phyloP scores from a whole-genome alignment of 2,797 vertebrate species.

The Darevskia nairensis region DNA sequence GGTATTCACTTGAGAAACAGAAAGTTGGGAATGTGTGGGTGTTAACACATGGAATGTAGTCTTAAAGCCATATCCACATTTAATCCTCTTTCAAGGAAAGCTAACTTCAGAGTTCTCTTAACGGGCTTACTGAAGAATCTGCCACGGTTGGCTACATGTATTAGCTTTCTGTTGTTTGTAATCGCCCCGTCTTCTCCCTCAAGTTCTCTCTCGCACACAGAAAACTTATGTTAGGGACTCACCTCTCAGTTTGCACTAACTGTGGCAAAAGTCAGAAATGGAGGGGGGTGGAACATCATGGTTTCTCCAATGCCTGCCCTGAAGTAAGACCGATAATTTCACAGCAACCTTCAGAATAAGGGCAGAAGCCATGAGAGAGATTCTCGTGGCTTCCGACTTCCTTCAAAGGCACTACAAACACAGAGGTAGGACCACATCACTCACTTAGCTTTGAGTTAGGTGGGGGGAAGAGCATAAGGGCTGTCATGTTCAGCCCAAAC shows the following conservation, averaged over 20 bases:
- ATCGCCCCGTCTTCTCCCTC: not conserved
- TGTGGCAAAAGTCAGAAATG: not conserved
- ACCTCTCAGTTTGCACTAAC: not conserved
- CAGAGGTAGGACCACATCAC: no score
- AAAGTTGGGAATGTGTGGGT: not conserved
- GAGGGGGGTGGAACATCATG: no score
- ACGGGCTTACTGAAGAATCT: not conserved
- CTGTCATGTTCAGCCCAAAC: not conserved
- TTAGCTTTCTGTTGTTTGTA: not conserved
- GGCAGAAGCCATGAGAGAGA: not conserved
- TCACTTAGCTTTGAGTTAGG: not conserved
- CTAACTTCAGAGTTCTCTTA: no score
- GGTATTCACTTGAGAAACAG: not conserved
- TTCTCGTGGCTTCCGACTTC: not conserved
- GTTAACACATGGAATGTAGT: not conserved
- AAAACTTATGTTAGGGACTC: not conserved
- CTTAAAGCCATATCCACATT: not conserved
- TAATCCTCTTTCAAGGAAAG: not conserved
- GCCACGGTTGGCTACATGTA: not conserved
- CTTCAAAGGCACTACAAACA: not conserved
- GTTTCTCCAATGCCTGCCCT: not conserved
- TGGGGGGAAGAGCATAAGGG: not conserved
- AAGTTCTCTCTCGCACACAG: not conserved
- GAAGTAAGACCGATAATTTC: not conserved
- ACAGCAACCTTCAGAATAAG: not conserved